Conservation (phyloP, 2,797 vertebrate species). For the Adrianichthys oophorus region DNA sequence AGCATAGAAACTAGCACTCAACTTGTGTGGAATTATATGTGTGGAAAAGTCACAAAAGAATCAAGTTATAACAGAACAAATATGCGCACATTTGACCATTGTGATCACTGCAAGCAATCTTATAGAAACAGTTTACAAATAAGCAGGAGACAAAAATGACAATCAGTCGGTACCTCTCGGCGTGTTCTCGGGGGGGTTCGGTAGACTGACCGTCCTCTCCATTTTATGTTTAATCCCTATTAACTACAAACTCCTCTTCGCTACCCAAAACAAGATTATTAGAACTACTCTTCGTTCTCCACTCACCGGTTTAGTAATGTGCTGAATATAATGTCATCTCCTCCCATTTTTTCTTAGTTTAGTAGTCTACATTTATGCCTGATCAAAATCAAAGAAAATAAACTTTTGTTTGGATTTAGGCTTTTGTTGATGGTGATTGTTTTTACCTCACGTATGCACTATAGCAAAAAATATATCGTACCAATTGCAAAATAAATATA, state of each 20-base stretch:
- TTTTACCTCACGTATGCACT: not conserved
- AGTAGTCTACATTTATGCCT: constrained; percentile 29
- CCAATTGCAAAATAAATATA: too few relatives aligned
- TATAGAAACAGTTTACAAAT: too few relatives aligned
- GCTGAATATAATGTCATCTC: not conserved
- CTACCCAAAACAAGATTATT: rapidly evolving
- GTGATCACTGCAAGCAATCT: too few relatives aligned
- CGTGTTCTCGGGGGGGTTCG: constrained; percentile 55
- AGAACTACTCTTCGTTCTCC: rapidly evolving
- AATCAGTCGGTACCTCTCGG: constrained; percentile 56
- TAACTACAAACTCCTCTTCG: not conserved
- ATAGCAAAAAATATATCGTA: too few relatives aligned
- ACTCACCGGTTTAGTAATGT: constrained; percentile 36
- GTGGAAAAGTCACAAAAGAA: too few relatives aligned
- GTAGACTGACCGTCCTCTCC: constrained; percentile 71
- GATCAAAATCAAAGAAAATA: constrained; percentile 8
- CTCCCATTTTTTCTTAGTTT: not conserved
- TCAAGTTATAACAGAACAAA: too few relatives aligned
- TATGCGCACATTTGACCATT: too few relatives aligned
- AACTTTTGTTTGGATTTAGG: not conserved
- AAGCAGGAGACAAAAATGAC: too few relatives aligned
- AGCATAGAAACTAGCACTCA: too few relatives aligned
- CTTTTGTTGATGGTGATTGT: not conserved
- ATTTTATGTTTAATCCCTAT: constrained; percentile 34
- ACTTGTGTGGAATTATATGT: too few relatives aligned